Base-by-base conservation (phyloP, 2,888 invertebrate genomes). In the Polydrusus pterygomalis region DNA sequence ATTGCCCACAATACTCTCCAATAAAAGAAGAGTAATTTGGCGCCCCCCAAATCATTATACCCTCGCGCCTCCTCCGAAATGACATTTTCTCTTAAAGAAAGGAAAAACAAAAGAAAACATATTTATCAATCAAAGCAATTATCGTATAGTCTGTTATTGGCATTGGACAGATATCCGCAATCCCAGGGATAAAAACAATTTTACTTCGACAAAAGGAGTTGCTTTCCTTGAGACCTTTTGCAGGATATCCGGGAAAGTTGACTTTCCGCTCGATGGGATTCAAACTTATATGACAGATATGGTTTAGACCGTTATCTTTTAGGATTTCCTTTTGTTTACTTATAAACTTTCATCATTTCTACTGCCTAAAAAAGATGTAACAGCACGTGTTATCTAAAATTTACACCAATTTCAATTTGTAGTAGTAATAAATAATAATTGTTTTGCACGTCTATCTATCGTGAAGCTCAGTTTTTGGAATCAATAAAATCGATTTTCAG, bases 171-270 rank as follows among this genome's bases (percentile, higher is more conserved):
- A 75, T 75, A 75, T 63, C 60, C 60, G 56, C 67, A 74, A 75
- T 76, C 73, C 70, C 40, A n/a, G 74, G 76, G 72, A 72, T 74
- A 74, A 78, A 77, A 77, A 74, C 78, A 78, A 78, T 78, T 76
- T 70, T 56, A 75, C 63, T 45, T 51, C 72, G n/a, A 75, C 76
- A 78, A 75, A 75, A 75, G 75, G 70, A 70, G 65, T 75, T 67
- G 75, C 56, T 63, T 70, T 64, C 58, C 70, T 75, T 69, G 63
- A 74, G 68, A 62, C 77, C 65, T 70, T 51, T 67, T 40, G 70
- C 75, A 63, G 74, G 77, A 77, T 68, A 77, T 77, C 74, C 77
- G 74, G 70, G 70, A 63, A 68, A 74, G 70, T 74, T 77, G 74
- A 68, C 77, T 77, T 74, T 77, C 74, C 77, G 74, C 77, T 54